Conservation (phyloP, 2,113 vertebrate genomes). For the Noturus placidus region DNA sequence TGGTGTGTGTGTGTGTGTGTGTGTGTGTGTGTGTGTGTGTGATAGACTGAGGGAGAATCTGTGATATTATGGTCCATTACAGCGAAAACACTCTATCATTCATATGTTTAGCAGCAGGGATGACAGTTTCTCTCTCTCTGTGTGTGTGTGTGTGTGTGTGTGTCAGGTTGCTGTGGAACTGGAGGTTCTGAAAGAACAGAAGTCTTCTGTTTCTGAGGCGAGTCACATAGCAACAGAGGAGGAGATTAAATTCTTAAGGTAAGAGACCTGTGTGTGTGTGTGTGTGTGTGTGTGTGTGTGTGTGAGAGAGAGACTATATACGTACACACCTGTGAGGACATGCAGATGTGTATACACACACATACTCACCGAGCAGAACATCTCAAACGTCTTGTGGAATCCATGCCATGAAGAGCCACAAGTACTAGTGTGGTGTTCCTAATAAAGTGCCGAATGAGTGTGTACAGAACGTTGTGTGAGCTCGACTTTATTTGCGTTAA, state of each 20-base stretch:
- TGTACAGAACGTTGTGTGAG: background rate
- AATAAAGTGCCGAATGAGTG: too few species aligned
- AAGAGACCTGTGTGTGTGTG: constrained; percentile 7
- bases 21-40: too few species aligned
- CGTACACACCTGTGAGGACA: too few species aligned
- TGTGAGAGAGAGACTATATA: background rate
- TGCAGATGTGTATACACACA: background rate
- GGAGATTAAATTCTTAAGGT: constrained; percentile 72
- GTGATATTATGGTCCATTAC: too few species aligned
- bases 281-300: background rate
- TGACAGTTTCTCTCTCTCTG: background rate
- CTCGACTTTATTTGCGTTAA: too few species aligned
- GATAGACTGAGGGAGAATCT: too few species aligned
- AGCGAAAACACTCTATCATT: too few species aligned
- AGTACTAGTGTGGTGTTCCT: too few species aligned
- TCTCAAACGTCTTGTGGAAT: background rate
- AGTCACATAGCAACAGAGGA: constrained; percentile 61
- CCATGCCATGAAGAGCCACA: background rate
- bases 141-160: constrained; percentile 23
- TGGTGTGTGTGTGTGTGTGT: background rate
- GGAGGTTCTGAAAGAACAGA: constrained; percentile 67
- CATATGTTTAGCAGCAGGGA: too few species aligned
- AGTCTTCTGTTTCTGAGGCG: constrained; percentile 58
- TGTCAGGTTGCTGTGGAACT: constrained; percentile 70
- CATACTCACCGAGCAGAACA: background rate